Evolutionary conservation across 1,140 invertebrate species (phyloP).

Genomic region (Drosophila neocordata): DNA sequence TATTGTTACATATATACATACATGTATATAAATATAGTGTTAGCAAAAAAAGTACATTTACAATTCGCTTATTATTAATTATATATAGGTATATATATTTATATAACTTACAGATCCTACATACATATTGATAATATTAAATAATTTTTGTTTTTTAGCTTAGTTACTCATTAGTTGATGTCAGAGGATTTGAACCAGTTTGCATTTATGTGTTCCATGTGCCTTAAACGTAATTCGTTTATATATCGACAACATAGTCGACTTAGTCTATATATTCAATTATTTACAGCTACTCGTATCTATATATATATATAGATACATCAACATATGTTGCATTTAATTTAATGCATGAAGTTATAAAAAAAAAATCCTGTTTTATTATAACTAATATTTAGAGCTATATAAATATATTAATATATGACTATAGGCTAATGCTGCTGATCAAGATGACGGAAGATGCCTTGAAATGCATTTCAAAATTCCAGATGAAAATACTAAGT

Average conservation of each 20-base stretch:
- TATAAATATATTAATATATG: neutral
- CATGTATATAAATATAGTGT: neutral
- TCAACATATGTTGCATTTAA: too few relatives aligned
- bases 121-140: neutral
- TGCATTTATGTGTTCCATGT: neutral
- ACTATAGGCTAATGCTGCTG: conserved; percentile 1
- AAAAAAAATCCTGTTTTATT: neutral
- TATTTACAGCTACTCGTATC: neutral
- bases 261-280: neutral
- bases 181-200: conserved; percentile 10
- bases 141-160: neutral
- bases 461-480: neutral
- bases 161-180: conserved; percentile 5
- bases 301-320: neutral
- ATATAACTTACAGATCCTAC: neutral
- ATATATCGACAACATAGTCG: neutral
- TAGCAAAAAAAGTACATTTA: conserved; percentile 4
- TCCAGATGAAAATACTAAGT: conserved; percentile 5
- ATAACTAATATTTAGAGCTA: neutral
- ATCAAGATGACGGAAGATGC: too few relatives aligned
- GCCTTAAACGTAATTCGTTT: neutral
- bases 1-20: neutral
- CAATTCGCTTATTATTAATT: neutral
- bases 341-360: neutral
- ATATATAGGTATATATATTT: neutral